Percentiles rank a stretch among this genome's conserved stretches.
Evolutionary conservation across 2,888 invertebrate genomes (phyloP).

Genomic region (Siphlonurus alternatus): DNA sequence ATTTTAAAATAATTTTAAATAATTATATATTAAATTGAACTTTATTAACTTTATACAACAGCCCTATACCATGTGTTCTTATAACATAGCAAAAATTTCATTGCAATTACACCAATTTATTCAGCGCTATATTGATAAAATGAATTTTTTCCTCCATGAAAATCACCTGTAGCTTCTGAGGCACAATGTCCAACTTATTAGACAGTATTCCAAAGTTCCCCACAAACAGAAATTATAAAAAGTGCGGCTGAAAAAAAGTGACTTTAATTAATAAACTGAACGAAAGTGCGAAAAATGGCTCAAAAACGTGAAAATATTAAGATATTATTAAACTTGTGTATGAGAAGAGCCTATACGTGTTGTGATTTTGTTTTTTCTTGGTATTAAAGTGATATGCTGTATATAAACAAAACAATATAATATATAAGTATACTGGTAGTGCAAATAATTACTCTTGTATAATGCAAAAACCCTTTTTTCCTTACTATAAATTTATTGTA

Average conservation of each 20-base stretch:
- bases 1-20: too few relatives aligned
- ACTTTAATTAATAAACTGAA: not conserved
- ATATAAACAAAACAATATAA: slow-evolving; percentile 3
- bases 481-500: not conserved
- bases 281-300: not conserved
- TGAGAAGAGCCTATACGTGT: too few relatives aligned
- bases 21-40: too few relatives aligned
- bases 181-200: too few relatives aligned
- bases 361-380: slow-evolving; percentile 1
- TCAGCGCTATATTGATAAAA: too few relatives aligned
- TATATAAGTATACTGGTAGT: not conserved
- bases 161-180: too few relatives aligned
- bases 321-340: too few relatives aligned
- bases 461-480: not conserved
- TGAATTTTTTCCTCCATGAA: too few relatives aligned
- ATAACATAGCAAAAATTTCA: too few relatives aligned
- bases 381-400: not conserved
- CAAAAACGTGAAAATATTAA: not conserved
- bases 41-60: too few relatives aligned
- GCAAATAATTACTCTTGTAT: slow-evolving; percentile 5
- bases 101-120: too few relatives aligned
- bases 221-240: not conserved
- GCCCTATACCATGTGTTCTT: too few relatives aligned
- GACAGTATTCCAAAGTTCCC: not conserved
- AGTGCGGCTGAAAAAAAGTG: not conserved